Percentiles rank a stretch among this genome's conserved stretches.
Evolutionary conservation across 2,113 vertebrate species (phyloP).

Genomic region (Varanus salvator): DNA sequence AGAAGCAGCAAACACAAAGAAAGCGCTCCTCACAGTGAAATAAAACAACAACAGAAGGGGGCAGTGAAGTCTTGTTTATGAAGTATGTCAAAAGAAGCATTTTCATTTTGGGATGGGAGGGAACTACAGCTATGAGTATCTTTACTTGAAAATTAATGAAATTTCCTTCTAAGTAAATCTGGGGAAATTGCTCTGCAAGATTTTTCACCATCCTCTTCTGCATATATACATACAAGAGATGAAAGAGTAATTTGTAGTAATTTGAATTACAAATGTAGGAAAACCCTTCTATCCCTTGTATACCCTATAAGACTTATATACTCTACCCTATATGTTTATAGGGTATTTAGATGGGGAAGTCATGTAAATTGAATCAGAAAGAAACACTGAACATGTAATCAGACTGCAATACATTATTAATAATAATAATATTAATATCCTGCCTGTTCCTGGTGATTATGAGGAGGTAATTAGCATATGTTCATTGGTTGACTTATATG

Average conservation of each 20-base stretch:
- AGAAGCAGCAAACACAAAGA: neutral
- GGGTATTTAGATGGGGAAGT: slow-evolving; percentile 1
- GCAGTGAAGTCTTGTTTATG: slow-evolving; percentile 65
- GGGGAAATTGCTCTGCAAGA: slow-evolving; percentile 50
- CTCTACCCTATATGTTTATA: neutral
- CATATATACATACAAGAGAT: too few relatives aligned
- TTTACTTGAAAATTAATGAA: slow-evolving; percentile 16
- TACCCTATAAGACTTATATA: too few relatives aligned
- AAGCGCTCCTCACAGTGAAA: neutral
- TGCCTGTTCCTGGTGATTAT: neutral
- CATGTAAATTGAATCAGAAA: neutral
- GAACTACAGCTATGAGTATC: neutral
- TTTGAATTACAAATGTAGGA: neutral
- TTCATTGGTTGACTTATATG: neutral
- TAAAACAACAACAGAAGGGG: slow-evolving; percentile 54
- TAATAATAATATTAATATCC: too few relatives aligned
- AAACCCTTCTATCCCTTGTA: neutral
- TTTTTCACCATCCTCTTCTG: neutral
- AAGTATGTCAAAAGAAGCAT: neutral
- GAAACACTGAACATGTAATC: neutral
- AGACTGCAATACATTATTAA: neutral
- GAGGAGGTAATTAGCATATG: neutral
- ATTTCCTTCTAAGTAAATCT: neutral
- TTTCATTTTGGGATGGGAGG: neutral
- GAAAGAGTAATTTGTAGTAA: too few relatives aligned